Base-by-base conservation (phyloP, 2,888 invertebrate genomes). In the Plemyria rubiginata region DNA sequence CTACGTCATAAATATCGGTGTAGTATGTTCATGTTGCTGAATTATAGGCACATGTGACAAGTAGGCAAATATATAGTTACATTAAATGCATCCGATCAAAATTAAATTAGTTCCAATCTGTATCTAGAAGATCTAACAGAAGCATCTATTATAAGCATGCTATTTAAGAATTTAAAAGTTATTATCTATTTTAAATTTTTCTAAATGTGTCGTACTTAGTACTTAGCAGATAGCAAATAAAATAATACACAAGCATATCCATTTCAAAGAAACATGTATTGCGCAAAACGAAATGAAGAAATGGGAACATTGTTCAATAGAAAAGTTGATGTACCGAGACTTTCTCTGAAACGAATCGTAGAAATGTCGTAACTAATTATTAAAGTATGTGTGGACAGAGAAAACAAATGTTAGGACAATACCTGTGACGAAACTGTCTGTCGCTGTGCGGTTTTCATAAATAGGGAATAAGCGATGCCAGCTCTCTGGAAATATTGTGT, bases 311-410 rank as follows among this genome's bases (percentile, higher is more conserved):
- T 63, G 67, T 54, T 54, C 65, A 68, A 67, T 68, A 77, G 75
- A 67, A 70, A 71, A 62, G 58, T 62, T 40, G 54, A 32, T 67
- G 38, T 64, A 61, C 60, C 54, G 60, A 74, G 73, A 85, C 89
- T 90, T 90, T 90, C 90, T 87, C 90, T 81, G 84, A 74, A 79
- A 84, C 88, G 79, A 87, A 90, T 87, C 62, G 70, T 62, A 85
- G 81, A 86, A 82, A 77, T 70, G 76, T 80, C 80, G 84, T 72
- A 76, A 81, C 86, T 83, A 89, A 89, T 90, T 83, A 81, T 80
- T 78, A 80, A 65, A 86, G 82, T 72, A 78, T 75, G 75, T 78
- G 75, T 73, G 73, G 75, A 81, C 79, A 58, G 16, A 11, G 15
- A 13, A 15, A 62, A 84, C 62, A 84, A 8, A 74, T 77, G 68